Base-by-base conservation (phyloP, 1,140 invertebrate genomes). In the Pseudomyrmex concolor region DNA sequence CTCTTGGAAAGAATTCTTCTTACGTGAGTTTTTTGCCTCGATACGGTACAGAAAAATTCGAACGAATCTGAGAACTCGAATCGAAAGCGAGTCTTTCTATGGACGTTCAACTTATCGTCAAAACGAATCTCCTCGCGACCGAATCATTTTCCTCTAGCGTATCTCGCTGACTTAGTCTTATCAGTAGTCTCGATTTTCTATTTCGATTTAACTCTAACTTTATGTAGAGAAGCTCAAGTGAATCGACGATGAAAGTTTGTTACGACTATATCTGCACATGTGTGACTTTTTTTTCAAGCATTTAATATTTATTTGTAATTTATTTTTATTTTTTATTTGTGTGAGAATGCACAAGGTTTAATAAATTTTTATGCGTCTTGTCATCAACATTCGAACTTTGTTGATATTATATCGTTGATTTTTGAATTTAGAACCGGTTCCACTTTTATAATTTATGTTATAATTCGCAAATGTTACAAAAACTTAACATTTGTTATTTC, bases 81-180 rank as follows among this genome's bases (percentile, higher is more conserved):
- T 55, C 22, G 7, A 12, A 78, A 17, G 54, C 54, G 15, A 71
- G 19, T 60, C 25, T 48, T 54, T 77, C 50, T 67, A 19, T n/a
- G 1, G 54, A 55, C 67, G 10, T 15, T 68, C 25, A 43, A 70
- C 70, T 81, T 59, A 81, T 80, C 67, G 9, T 43, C 43, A 22
- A 67, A 77, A 43, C 17, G 62, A 68, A 78, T 68, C 15, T 78
- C 48, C 45, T 78, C 19, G 63, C 15, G 15, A 68, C 17, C 25
- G 48, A 76, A 25, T 67, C 63, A 19, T 77, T 77, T 34, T 7
- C 34, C 1, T 3, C 9, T 57, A 34, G 19, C 50, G 25, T 67
- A 77, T 55, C 48, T 66, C 25, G 43, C 3, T 34, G 34, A 34
- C 34, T 22, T 22, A 7, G 5, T 22, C 51, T 77, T 45, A 68